phyloP scores from a whole-genome alignment of 2,888 invertebrate species.

The Cantharis rustica region DNA sequence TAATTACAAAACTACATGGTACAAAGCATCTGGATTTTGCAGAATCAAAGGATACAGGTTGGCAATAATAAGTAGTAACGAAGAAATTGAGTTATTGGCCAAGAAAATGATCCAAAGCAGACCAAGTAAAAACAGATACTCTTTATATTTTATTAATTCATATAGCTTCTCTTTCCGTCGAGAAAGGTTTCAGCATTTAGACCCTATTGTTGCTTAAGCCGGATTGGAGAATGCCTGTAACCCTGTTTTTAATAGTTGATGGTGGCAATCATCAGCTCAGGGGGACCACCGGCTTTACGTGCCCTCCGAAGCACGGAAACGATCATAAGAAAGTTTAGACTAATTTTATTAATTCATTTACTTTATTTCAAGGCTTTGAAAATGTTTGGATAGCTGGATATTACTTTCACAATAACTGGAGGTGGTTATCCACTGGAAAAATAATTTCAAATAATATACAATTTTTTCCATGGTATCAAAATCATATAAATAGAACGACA shows the following conservation, averaged over 20 bases:
- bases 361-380: constrained; percentile 7
- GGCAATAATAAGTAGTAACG: neutral
- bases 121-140: neutral
- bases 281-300: no score
- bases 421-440: constrained; percentile 8
- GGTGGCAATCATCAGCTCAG: no score
- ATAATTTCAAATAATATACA: neutral
- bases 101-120: constrained; percentile 9
- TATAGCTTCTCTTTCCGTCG: no score
- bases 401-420: constrained; percentile 3
- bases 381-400: constrained; percentile 10
- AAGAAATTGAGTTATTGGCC: neutral
- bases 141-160: no score
- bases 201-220: no score
- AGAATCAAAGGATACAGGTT: constrained; percentile 6
- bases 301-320: no score
- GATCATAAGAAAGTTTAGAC: no score
- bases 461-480: constrained; percentile 6
- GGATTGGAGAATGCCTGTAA: no score
- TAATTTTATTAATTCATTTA: neutral
- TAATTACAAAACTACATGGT: constrained; percentile 5
- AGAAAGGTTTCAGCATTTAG: no score
- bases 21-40: constrained; percentile 9
- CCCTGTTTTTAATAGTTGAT: no score
- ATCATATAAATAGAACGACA: neutral